These are phyloP conservation scores for Alosa sapidissima DNA, from an alignment of 2,797 vertebrate genomes.

Conservation along the genomic window DNA sequence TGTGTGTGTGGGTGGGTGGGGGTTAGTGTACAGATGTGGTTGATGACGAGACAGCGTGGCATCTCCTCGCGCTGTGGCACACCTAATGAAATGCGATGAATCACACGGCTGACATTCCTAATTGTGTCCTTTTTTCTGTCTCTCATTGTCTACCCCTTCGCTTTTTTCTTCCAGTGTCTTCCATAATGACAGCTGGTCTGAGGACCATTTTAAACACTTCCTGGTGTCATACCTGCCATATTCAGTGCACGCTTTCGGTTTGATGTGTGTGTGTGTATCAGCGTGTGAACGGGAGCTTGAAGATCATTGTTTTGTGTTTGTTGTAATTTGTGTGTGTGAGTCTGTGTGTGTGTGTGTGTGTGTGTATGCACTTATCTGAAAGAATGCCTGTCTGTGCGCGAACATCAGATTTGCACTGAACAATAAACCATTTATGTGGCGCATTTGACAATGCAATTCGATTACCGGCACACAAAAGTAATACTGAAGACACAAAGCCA, in stretches of 20 bases:
- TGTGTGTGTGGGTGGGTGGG: conserved; percentile 26
- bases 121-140: conserved; percentile 82
- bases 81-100: conserved; percentile 87
- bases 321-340: background rate
- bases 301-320: conserved; percentile 17
- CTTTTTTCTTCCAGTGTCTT: conserved; percentile 58
- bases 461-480: conserved; percentile 9
- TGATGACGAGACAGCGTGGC: conserved; percentile 78
- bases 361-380: conserved; percentile 32
- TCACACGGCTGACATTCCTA: conserved; percentile 87
- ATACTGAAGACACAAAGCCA: background rate
- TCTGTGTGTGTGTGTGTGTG: background rate
- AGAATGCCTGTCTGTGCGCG: conserved; percentile 33
- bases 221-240: conserved; percentile 80
- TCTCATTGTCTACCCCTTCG: background rate
- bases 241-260: conserved; percentile 58
- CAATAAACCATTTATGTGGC: conserved; percentile 2
- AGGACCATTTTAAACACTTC: conserved; percentile 72
- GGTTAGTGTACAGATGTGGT: conserved; percentile 76
- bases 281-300: conserved; percentile 17
- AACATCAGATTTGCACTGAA: conserved; percentile 32
- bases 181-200: conserved; percentile 91
- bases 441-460: conserved; percentile 13
- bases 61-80: conserved; percentile 81
- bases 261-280: conserved; percentile 26